Percentiles rank a stretch among this genome's conserved stretches.
Evolutionary conservation across 2,888 invertebrate genomes (phyloP).

Genomic region (Limnephilus rhombicus): DNA sequence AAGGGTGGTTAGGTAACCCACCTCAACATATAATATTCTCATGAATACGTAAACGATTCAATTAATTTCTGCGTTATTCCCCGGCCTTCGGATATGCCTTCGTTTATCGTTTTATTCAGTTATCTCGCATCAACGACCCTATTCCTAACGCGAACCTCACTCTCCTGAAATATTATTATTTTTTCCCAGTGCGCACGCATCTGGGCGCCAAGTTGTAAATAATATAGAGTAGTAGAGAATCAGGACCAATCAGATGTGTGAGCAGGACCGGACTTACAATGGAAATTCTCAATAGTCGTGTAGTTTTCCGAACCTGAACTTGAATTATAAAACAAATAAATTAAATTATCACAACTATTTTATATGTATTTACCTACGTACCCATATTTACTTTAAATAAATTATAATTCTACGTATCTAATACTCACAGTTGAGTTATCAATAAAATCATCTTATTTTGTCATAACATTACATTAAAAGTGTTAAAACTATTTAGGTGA

Average conservation of each 20-base stretch:
- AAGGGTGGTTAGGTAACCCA: not conserved
- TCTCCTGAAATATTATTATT: not conserved
- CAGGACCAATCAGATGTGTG: not conserved
- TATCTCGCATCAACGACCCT: not conserved
- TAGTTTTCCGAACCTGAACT: too few species aligned
- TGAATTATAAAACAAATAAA: too few species aligned
- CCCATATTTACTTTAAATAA: too few species aligned
- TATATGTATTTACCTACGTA: too few species aligned
- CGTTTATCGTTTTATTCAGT: not conserved
- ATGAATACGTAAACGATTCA: not conserved
- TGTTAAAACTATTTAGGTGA: too few species aligned
- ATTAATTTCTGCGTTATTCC: not conserved
- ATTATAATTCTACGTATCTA: too few species aligned
- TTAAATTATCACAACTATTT: too few species aligned
- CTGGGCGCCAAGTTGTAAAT: not conserved
- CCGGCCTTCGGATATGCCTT: not conserved
- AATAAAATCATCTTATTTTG: too few species aligned
- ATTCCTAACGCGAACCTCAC: not conserved
- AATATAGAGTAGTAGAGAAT: not conserved
- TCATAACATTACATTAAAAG: too few species aligned
- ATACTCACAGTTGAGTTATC: too few species aligned
- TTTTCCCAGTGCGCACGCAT: not conserved
- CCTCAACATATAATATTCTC: not conserved
- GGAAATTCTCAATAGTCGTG: too few species aligned
- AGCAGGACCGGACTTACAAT: not conserved